Conservation (phyloP, 1,140 invertebrate species). For the Zaprionus ornatus region DNA sequence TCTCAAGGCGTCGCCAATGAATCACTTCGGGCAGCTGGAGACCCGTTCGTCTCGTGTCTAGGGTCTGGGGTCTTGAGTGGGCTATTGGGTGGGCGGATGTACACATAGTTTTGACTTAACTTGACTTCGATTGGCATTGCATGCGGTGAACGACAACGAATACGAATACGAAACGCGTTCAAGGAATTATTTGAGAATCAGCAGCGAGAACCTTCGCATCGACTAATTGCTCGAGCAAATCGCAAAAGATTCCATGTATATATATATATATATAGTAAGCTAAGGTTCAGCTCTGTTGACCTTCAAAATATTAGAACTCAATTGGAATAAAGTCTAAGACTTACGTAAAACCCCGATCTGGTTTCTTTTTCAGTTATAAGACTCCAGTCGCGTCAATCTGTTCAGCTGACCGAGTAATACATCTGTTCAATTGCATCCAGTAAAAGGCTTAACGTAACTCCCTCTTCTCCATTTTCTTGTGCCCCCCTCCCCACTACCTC, state of each 20-base stretch:
- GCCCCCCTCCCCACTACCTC: not conserved
- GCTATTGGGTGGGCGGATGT: constrained; percentile 35
- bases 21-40: constrained; percentile 45
- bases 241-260: constrained; percentile 29
- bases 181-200: constrained; percentile 17
- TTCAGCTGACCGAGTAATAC: constrained; percentile 17
- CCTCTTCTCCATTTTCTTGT: not conserved
- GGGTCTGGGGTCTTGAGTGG: not conserved
- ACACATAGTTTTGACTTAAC: constrained; percentile 18
- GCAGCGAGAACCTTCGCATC: constrained; percentile 30
- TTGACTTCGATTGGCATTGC: constrained; percentile 47
- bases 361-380: not conserved
- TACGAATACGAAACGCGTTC: constrained; percentile 43
- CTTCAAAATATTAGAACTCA: constrained; percentile 1
- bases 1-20: constrained; percentile 47
- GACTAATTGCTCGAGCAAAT: constrained; percentile 38
- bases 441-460: constrained; percentile 30
- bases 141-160: constrained; percentile 20
- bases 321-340: not conserved
- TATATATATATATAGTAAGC: constrained; percentile 1
- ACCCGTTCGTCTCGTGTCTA: not conserved
- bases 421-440: constrained; percentile 10
- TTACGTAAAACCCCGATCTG: not conserved
- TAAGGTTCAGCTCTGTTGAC: constrained; percentile 10
- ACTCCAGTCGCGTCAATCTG: constrained; percentile 4